These are phyloP conservation scores for Lithophane leautieri DNA, from an alignment of 2,888 invertebrate genomes.

Conservation along the genomic window DNA sequence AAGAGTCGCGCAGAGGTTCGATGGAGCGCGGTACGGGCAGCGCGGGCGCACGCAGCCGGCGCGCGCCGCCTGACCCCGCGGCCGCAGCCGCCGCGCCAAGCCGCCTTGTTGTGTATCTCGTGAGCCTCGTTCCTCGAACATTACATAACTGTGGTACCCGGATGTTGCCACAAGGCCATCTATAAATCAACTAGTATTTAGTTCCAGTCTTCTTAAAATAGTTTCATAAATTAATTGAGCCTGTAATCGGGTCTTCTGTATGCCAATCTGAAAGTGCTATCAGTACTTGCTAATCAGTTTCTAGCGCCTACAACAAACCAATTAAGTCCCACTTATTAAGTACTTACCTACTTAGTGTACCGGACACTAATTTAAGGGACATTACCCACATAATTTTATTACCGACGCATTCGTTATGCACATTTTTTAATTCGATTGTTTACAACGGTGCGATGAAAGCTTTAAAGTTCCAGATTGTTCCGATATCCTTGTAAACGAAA, in stretches of 20 bases:
- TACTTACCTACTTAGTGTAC: background rate
- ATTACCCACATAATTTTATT: background rate
- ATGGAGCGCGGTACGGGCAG: constrained; percentile 7
- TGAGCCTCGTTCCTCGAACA: constrained; percentile 71
- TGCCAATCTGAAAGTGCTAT: constrained; percentile 7
- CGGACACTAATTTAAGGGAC: constrained; percentile 5
- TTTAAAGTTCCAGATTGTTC: constrained; percentile 56
- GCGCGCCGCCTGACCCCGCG: constrained; percentile 54
- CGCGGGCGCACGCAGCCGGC: constrained; percentile 24
- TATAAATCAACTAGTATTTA: constrained; percentile 72
- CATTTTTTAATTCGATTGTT: constrained; percentile 11
- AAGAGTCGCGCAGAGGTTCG: constrained; percentile 9
- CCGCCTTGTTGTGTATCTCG: constrained; percentile 31
- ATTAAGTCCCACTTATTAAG: background rate
- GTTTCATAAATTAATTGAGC: constrained; percentile 31
- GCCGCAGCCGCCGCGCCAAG: constrained; percentile 23
- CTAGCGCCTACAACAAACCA: background rate
- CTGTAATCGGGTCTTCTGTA: constrained; percentile 24
- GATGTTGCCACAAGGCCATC: constrained; percentile 84
- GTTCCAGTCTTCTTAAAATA: constrained; percentile 68
- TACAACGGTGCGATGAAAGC: constrained; percentile 29
- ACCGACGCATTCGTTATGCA: background rate
- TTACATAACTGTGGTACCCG: constrained; percentile 86
- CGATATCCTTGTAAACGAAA: constrained; percentile 51
- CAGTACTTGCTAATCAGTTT: background rate